A percentile compares a stretch with the other conserved stretches of the same genome.
Evolutionary conservation across 2,888 invertebrate species (phyloP).

Genomic region (Agonopterix heracliana): DNA sequence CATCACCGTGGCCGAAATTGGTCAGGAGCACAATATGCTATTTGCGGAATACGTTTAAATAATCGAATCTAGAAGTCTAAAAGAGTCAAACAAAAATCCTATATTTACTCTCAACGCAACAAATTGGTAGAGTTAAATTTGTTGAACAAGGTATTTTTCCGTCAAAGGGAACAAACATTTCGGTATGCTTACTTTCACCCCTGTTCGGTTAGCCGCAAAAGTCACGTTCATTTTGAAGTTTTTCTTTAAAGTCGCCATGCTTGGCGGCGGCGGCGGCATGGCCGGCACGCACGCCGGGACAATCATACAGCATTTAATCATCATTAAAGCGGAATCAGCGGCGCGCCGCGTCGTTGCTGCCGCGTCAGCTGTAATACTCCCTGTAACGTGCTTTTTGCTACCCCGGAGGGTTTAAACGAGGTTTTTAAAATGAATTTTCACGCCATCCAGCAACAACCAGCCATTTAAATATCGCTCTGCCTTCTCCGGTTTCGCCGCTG

Average conservation of each 20-base stretch:
- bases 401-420: constrained; percentile 31
- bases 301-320: constrained; percentile 73
- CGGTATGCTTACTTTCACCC: no score
- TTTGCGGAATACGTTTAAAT: no score
- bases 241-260: constrained; percentile 18
- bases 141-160: no score
- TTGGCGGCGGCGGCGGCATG: constrained; percentile 10
- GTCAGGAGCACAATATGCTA: no score
- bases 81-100: no score
- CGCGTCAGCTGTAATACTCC: constrained; percentile 55
- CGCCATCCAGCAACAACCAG: constrained; percentile 11
- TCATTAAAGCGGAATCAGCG: constrained; percentile 71
- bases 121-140: no score
- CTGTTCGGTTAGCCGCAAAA: not conserved
- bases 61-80: no score
- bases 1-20: no score
- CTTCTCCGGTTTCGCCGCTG: not conserved
- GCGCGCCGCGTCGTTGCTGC: constrained; percentile 32
- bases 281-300: constrained; percentile 50
- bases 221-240: constrained; percentile 13
- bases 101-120: no score
- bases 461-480: constrained; percentile 15
- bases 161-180: no score
- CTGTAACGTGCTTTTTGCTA: constrained; percentile 47
- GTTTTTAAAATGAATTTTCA: constrained; percentile 34